Percentiles rank a stretch among this genome's conserved stretches.
phyloP scores from a whole-genome alignment of 2,113 vertebrate species.

The Cyprinodon brontotheroides region DNA sequence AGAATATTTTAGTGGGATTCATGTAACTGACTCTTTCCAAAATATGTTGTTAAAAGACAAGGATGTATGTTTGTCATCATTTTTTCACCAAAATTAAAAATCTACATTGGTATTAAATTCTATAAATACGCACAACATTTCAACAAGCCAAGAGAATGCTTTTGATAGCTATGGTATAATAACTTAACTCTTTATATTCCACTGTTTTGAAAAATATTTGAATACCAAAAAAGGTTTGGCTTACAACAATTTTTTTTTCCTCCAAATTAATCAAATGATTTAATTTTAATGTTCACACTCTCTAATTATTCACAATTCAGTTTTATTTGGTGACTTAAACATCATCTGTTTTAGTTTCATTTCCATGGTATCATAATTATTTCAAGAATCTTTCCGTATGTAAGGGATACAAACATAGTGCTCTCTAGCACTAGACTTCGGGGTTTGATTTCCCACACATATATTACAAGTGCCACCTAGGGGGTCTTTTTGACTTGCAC shows the following conservation, averaged over 20 bases:
- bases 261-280: too few relatives aligned
- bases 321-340: neutral
- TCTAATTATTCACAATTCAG: neutral
- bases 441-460: slow-evolving; percentile 47
- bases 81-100: too few relatives aligned
- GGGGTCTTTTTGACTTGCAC: slow-evolving; percentile 56
- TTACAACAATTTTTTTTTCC: neutral
- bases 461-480: slow-evolving; percentile 50
- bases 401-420: slow-evolving; percentile 17
- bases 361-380: slow-evolving; percentile 13
- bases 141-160: neutral
- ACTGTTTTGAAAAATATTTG: neutral
- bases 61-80: too few relatives aligned
- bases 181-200: neutral
- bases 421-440: slow-evolving; percentile 20
- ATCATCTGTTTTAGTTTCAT: neutral
- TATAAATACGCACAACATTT: too few relatives aligned
- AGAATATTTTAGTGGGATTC: too few relatives aligned
- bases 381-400: slow-evolving; percentile 14
- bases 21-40: too few relatives aligned
- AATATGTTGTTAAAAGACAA: too few relatives aligned
- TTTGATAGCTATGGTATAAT: neutral
- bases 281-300: neutral
- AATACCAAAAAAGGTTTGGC: neutral
- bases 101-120: too few relatives aligned